These are phyloP conservation scores for Amphimallon solstitiale DNA, from an alignment of 2,888 invertebrate species.

Conservation along the genomic window DNA sequence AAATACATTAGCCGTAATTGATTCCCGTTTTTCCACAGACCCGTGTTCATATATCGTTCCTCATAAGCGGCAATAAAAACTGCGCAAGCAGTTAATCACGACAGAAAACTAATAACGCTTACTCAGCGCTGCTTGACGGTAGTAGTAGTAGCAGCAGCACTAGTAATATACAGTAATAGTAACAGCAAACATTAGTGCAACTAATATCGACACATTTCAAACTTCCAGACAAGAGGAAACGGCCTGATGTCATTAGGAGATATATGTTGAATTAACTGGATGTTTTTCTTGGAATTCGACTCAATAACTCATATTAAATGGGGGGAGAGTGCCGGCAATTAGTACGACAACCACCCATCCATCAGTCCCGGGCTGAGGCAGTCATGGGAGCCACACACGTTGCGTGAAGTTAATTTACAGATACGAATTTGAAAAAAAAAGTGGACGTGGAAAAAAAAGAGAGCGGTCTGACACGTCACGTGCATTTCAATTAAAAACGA, in stretches of 20 bases:
- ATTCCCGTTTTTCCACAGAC: no score
- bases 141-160: no score
- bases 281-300: conserved; percentile 49
- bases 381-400: conserved; percentile 57
- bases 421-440: conserved; percentile 14
- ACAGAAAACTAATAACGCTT: conserved; percentile 24
- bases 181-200: no score
- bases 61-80: conserved; percentile 11
- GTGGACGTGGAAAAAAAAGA: no score
- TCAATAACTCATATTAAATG: conserved; percentile 54
- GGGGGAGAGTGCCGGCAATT: conserved; percentile 58
- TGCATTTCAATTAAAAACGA: no score
- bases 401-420: conserved; percentile 43
- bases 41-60: no score
- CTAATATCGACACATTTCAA: no score
- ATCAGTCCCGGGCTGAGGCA: conserved; percentile 43
- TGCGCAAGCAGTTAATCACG: conserved; percentile 26
- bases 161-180: no score
- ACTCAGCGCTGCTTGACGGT: no score
- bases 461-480: no score
- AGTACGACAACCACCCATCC: conserved; percentile 58
- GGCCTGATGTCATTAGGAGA: conserved; percentile 51
- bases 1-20: no score
- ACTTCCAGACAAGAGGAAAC: neutral
- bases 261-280: conserved; percentile 57